Evolutionary conservation across 1,140 invertebrate genomes (phyloP).

Genomic region (Aphaenogaster rudis): DNA sequence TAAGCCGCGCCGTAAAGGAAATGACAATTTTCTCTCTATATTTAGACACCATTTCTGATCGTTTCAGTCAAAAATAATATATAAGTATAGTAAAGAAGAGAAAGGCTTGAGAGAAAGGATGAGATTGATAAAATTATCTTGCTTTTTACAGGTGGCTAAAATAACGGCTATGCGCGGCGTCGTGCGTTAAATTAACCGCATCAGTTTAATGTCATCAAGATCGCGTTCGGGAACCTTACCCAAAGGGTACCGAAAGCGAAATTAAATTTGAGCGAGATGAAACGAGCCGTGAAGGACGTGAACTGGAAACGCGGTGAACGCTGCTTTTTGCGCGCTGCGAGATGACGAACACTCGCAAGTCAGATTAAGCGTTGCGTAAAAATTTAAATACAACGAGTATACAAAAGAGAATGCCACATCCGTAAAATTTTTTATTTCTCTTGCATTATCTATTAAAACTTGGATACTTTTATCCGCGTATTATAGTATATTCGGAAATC

Average conservation of each 20-base stretch:
- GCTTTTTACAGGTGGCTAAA: slow-evolving; percentile 42
- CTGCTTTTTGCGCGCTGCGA: slow-evolving; percentile 29
- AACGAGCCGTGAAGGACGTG: slow-evolving; percentile 55
- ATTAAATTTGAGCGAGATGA: slow-evolving; percentile 64
- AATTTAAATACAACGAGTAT: slow-evolving; percentile 14
- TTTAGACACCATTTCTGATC: slow-evolving; percentile 7
- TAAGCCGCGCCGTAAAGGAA: slow-evolving; percentile 26
- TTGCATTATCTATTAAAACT: background rate
- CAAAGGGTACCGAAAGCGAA: slow-evolving; percentile 51
- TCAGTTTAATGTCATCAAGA: slow-evolving; percentile 59
- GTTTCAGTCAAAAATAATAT: background rate
- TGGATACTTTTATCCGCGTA: background rate
- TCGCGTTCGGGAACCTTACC: slow-evolving; percentile 42
- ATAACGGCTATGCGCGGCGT: slow-evolving; percentile 34
- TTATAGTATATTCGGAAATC: background rate
- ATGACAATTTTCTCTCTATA: slow-evolving; percentile 37
- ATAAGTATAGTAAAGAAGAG: background rate
- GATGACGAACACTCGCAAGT: background rate
- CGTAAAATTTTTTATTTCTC: background rate
- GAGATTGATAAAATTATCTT: slow-evolving; percentile 8
- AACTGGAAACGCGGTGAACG: slow-evolving; percentile 12
- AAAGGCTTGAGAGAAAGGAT: background rate
- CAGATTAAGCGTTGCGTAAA: slow-evolving; percentile 25
- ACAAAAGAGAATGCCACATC: background rate
- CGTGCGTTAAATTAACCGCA: slow-evolving; percentile 68